These are phyloP conservation scores for Rhombomys opimus DNA, from an alignment of 2,113 vertebrate species.

Conservation along the genomic window DNA sequence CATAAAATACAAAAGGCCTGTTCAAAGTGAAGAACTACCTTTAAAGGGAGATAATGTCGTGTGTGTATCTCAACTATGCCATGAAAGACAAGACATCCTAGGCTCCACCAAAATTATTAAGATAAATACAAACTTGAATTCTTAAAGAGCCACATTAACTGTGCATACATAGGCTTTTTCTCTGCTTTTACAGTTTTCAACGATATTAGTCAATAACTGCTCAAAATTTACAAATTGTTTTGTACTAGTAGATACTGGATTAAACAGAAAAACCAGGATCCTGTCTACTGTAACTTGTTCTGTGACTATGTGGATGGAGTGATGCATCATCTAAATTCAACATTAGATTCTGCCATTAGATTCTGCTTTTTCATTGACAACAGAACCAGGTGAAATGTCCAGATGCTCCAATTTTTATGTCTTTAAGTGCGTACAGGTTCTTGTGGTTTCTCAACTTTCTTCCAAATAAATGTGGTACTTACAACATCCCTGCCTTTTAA, in stretches of 20 bases:
- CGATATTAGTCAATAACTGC: neutral
- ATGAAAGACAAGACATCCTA: neutral
- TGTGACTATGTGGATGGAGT: neutral
- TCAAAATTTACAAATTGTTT: constrained; percentile 34
- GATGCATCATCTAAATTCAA: neutral
- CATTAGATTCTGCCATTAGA: neutral
- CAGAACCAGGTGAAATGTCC: constrained; percentile 77
- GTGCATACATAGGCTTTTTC: neutral
- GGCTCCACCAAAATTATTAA: neutral
- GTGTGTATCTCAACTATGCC: neutral
- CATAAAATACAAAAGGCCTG: neutral
- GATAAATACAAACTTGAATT: neutral
- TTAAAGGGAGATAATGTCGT: neutral
- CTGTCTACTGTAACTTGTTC: neutral
- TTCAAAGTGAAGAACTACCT: neutral
- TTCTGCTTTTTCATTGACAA: constrained; percentile 55
- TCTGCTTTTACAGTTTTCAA: no score
- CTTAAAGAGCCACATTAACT: neutral
- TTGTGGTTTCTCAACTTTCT: constrained; percentile 67
- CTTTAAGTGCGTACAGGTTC: constrained; percentile 78
- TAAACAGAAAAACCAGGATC: neutral
- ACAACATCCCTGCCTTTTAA: constrained; percentile 82
- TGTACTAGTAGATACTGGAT: neutral
- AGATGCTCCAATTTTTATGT: constrained; percentile 71
- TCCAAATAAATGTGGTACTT: constrained; percentile 81